Conservation (phyloP, 2,113 vertebrate species). For the Corythoichthys haematopterus region DNA sequence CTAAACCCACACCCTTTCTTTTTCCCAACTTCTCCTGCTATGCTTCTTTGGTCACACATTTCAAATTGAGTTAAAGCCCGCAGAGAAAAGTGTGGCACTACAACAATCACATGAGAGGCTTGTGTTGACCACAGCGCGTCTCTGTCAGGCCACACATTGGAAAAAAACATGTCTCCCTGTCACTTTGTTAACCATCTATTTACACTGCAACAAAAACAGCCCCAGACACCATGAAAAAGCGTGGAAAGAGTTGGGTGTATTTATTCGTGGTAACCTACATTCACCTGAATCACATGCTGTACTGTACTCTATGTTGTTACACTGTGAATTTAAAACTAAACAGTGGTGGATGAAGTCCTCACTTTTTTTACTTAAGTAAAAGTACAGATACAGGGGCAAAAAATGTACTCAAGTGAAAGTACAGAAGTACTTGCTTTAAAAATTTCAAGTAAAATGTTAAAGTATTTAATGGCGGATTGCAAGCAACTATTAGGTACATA, state of each 20-base stretch:
- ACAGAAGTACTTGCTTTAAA: no score
- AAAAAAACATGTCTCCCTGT: slow-evolving; percentile 36
- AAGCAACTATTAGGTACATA: no score
- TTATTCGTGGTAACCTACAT: slow-evolving; percentile 26
- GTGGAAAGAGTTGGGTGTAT: slow-evolving; percentile 25
- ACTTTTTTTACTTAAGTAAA: no score
- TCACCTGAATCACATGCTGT: slow-evolving; percentile 38
- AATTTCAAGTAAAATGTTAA: no score
- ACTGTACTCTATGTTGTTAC: slow-evolving; percentile 18
- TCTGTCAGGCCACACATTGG: slow-evolving; percentile 26
- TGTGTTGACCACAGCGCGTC: slow-evolving; percentile 35
- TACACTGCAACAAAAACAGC: slow-evolving; percentile 27
- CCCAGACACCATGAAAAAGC: slow-evolving; percentile 29
- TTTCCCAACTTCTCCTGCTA: slow-evolving; percentile 15
- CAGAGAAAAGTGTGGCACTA: slow-evolving; percentile 34
- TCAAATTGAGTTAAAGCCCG: slow-evolving; percentile 51
- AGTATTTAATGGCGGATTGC: no score
- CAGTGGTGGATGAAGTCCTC: no score
- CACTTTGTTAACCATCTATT: slow-evolving; percentile 45
- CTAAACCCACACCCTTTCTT: neutral
- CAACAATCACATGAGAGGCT: slow-evolving; percentile 50
- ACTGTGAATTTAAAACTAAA: neutral
- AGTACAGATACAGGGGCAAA: no score
- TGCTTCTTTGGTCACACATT: slow-evolving; percentile 46
- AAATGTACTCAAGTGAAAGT: no score